Base-by-base conservation (phyloP, 2,797 vertebrate genomes). In the Propithecus deckenii region DNA sequence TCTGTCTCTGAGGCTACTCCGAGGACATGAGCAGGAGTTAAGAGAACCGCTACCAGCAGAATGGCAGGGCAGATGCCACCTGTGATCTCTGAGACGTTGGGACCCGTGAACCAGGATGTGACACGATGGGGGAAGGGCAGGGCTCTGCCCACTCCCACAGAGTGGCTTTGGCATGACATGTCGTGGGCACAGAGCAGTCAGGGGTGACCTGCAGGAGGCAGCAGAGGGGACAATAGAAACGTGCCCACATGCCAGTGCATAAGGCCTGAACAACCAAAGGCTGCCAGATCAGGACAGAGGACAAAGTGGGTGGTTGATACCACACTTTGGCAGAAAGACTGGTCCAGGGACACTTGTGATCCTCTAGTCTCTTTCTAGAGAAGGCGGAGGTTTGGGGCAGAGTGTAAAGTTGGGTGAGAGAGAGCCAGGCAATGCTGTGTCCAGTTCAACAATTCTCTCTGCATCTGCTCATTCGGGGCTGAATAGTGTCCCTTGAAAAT, bases 31-130 rank as follows among this genome's bases (percentile, higher is more conserved):
- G 4, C 30, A 38, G 8, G 12, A 76, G n/a, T 63, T 71, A 43
- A 38, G 65, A 55, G 3, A 10, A 28, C 1, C 1, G 13, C 8
- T 55, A 63, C 71, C 48, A 75, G 23, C 14, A 78, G 17, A 32
- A 59, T 17, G 55, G 38, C n/a, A 92, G 15, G 28, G 41, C 1
- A 0, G 52, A 41, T 25, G 11, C 41, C 7, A 46, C 4, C 11
- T 5, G 10, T 4, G 15, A 7, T 35, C 35, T 86, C 57, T 80
- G 88, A 65, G 32, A 25, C 63, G 4, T n/a, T 7, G 6, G 13
- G 41, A 14, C 22, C 1, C 7, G 22, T 7, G 14, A 3, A 5
- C 2, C 22, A n/a, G 8, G 17, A 43, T 43, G 28, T 9, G 22
- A 61, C 18, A 76, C 13, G 0, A 48, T 22, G 11, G 46, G 17